Evolutionary conservation across 2,888 invertebrate species (phyloP), one percentile per base, ranked within the genome.

Genomic region (Sinopyrophorus schimmeli): DNA sequence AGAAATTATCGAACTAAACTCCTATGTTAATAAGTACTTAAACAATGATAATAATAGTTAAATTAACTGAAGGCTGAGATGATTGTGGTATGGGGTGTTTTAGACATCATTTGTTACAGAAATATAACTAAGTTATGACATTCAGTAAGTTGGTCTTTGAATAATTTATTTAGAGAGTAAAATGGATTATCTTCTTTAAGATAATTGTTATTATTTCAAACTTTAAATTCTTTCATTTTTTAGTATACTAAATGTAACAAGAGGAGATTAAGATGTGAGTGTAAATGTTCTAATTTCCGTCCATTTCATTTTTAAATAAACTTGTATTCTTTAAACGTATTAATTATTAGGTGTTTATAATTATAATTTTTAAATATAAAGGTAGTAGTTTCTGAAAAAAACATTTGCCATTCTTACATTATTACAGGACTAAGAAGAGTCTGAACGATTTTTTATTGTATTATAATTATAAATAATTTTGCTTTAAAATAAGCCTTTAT

Each of bases 271-370:
- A 17, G 16, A 17, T 31, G 30, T 16, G 20, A 32, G 18, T 5
- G 5, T 7, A 32, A 11, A 18, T 31, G 35, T 48, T 49, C 38
- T 44, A 43, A 14, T 49, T 49, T 49, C 49, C 49, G 43, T 49
- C 49, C 49, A 49, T 49, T 49, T 44, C 32, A 32, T 38, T 48
- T 32, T 21, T 21, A 21, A 21, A n/a, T 21, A 21, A 21, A 18
- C 4, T 18, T 4, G 6, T 18, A n/a, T n/a, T n/a, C n/a, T n/a
- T n/a, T n/a, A n/a, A n/a, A n/a, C n/a, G n/a, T n/a, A n/a, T n/a
- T n/a, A n/a, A n/a, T n/a, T n/a, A n/a, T n/a, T n/a, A n/a, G n/a
- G n/a, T n/a, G n/a, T n/a, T n/a, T n/a, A n/a, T n/a, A n/a, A n/a
- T n/a, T n/a, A n/a, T n/a, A n/a, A n/a, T n/a, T n/a, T n/a, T n/a